Evolutionary conservation across 2,797 vertebrate species (phyloP).

Genomic region (Hafferia zeledoni): DNA sequence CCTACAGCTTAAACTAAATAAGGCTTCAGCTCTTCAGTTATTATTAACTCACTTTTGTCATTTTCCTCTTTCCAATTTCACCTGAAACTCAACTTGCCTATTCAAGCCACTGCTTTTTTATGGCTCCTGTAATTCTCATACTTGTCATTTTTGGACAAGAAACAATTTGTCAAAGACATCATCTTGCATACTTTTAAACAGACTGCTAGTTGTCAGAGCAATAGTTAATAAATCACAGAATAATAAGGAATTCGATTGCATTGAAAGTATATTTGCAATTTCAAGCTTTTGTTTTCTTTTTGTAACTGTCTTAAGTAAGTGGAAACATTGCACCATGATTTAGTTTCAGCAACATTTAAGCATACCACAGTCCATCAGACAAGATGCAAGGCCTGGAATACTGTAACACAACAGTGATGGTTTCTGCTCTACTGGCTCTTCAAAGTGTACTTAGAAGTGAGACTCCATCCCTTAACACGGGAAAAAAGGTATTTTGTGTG

Average conservation of each 20-base stretch:
- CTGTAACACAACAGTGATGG: accelerated
- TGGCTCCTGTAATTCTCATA: constrained; percentile 18
- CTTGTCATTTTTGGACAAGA: constrained; percentile 57
- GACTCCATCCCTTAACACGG: not conserved
- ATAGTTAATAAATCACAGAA: constrained; percentile 57
- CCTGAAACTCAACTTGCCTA: constrained; percentile 57
- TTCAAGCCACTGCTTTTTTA: constrained; percentile 24
- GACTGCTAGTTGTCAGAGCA: constrained; percentile 52
- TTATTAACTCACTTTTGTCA: constrained; percentile 46
- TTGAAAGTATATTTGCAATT: constrained; percentile 26
- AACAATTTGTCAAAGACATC: constrained; percentile 60
- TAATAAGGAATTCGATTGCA: constrained; percentile 52
- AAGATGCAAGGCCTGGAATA: not conserved
- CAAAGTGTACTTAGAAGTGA: not conserved
- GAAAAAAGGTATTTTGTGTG: not conserved
- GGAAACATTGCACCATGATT: not conserved
- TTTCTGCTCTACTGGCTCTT: not conserved
- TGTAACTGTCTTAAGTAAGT: not conserved
- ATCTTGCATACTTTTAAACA: constrained; percentile 54
- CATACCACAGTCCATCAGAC: not conserved
- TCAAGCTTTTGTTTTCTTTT: constrained; percentile 23
- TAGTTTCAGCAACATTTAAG: not conserved
- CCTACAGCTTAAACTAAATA: constrained; percentile 59
- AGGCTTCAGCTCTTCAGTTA: constrained; percentile 36
- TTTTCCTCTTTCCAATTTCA: constrained; percentile 34